Base-by-base conservation (phyloP, 1,140 invertebrate genomes). In the Reticulitermes speratus region DNA sequence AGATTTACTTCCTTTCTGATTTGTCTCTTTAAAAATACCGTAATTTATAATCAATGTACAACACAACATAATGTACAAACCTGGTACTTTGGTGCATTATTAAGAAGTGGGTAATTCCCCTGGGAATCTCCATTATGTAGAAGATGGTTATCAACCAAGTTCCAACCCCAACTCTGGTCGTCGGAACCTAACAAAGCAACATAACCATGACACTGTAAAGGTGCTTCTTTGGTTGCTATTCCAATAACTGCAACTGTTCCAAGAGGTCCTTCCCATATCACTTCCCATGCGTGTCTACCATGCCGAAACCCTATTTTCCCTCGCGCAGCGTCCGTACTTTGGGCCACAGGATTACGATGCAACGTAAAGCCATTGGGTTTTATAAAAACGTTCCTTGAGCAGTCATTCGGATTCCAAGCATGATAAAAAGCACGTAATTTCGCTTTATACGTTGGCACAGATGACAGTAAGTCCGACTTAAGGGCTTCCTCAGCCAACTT, bases 121-220 rank as follows among this genome's bases (percentile, higher is more conserved):
- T 98, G 96, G 88, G 95, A 96, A 91, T 99, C 97, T 84, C 98
- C 98, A 94, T 99, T 99, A 90, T 99, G 98, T 88, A 99, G 92
- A 83, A 99, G 94, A 93, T 97, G 95, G 93, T 99, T 99, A 92
- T 99, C 98, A 30, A 99, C 98, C 87, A 99, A 93, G 94, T 99
- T 99, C 98, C 98, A 99, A 9, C 98, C 98, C 98, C 98, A 99
- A 89, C 97, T 99, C 91, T 99, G 96, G 90, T 98, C 97, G 92
- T 99, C 97, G 82, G 96, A 97, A 38, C 98, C 98, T 83, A 99
- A 92, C 85, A 99, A 91, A 11, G 98, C 96, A 52, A 99, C 96
- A 93, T 99, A 99, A 87, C 98, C 98, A 89, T 97, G 97, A 91
- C 96, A 97, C 89, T 96, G 94, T 83, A 99, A 91, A 45, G 96